Percentiles rank a stretch among this genome's conserved stretches.
These are phyloP conservation scores for Arenaria interpres DNA, from an alignment of 2,113 vertebrate species.

Conservation along the genomic window DNA sequence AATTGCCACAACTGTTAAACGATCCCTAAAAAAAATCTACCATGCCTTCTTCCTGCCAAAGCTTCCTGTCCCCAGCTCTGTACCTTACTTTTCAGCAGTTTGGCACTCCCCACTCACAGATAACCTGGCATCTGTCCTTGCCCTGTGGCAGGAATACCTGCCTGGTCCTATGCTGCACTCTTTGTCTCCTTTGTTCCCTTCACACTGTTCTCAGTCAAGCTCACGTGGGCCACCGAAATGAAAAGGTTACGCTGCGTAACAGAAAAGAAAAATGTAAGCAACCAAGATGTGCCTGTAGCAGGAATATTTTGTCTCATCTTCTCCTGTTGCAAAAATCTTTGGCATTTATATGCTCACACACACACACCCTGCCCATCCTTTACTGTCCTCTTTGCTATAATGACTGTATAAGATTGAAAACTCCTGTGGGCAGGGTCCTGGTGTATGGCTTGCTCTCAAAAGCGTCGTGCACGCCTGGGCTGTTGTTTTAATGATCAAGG, in stretches of 20 bases:
- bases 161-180: not conserved
- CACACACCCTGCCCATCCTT: conserved; percentile 31
- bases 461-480: rapidly evolving
- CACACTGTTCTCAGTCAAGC: not conserved
- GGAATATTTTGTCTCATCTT: conserved; percentile 13
- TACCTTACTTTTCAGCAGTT: not conserved
- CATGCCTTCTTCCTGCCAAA: not conserved
- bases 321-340: conserved; percentile 36
- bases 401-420: not conserved
- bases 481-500: conserved; percentile 29
- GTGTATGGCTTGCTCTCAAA: not conserved
- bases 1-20: not conserved
- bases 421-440: conserved; percentile 30
- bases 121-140: conserved; percentile 4
- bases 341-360: not conserved
- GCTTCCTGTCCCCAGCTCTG: not conserved
- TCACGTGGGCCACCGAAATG: not conserved
- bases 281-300: not conserved
- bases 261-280: not conserved
- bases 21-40: not conserved
- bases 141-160: not conserved
- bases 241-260: not conserved
- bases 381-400: conserved; percentile 21
- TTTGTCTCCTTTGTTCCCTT: not conserved
- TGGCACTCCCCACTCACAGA: not conserved